A percentile compares a stretch with the other conserved stretches of the same genome.
Evolutionary conservation across 35 echinoderm and acorn worm species (phyloP).

Genomic region (Ophioderma brevispina): DNA sequence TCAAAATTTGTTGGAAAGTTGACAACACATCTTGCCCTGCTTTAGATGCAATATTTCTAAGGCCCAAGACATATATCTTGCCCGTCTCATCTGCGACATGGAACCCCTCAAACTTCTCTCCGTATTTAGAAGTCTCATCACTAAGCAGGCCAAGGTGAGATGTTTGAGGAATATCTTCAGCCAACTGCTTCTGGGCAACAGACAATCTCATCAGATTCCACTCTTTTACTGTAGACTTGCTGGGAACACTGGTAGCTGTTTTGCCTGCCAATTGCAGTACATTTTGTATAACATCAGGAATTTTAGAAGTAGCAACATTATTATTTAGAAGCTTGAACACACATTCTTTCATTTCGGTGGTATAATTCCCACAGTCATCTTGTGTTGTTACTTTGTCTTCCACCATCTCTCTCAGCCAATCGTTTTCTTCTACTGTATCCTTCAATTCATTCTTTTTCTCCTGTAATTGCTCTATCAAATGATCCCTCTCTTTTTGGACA

Average conservation of each 20-base stretch:
- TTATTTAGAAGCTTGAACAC: conserved; percentile 33
- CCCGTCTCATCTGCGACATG: background rate
- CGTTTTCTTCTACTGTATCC: conserved; percentile 33
- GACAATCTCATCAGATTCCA: conserved; percentile 54
- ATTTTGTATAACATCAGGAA: conserved; percentile 22
- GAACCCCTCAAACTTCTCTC: background rate
- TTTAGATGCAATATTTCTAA: background rate
- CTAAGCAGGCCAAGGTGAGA: too few species aligned
- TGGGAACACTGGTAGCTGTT: conserved; percentile 1
- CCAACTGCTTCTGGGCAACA: conserved; percentile 28
- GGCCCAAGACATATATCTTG: background rate
- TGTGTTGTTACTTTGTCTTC: conserved; percentile 15
- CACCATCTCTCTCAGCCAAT: conserved; percentile 56
- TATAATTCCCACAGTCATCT: conserved; percentile 13
- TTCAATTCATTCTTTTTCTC: background rate
- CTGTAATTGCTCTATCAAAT: background rate
- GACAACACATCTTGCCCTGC: background rate
- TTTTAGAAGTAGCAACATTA: conserved; percentile 39
- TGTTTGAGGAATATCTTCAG: conserved; percentile 33
- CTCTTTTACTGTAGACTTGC: conserved; percentile 21
- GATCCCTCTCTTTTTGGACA: background rate
- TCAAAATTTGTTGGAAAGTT: conserved; percentile 12
- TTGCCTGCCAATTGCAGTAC: conserved; percentile 46
- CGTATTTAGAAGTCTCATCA: too few species aligned
- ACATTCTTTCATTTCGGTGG: conserved; percentile 37